Evolutionary conservation across 2,797 vertebrate species (phyloP), one percentile per base, ranked within the genome.

Genomic region (Aeoliscus strigatus): DNA sequence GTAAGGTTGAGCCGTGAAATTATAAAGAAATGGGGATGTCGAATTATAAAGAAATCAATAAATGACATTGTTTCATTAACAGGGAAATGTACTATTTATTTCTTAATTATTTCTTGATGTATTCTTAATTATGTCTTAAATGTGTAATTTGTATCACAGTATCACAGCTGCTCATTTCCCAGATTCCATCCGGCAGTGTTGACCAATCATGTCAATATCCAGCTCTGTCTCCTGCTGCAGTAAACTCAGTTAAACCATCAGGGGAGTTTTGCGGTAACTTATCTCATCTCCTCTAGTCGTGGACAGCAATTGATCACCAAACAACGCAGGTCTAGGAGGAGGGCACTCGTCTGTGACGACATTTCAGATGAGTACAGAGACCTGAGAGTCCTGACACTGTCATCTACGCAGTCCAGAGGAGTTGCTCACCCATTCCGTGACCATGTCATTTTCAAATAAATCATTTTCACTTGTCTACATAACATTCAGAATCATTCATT

Each of bases 221-320:
- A 51, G 62, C 40, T 54, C 40, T 54, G 53, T 42, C 40, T 79
- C 69, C 62, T 60, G 60, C 49, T 49, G 54, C 66, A 59, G 44
- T 39, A 61, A 73, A 78, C 66, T 69, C 61, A 66, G 60, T 77
- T 75, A 39, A 21, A 40, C 36, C 51, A 58, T 58, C 65, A 66
- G 8, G 64, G 62, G 70, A 66, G 50, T 51, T 61, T 14, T 33
- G 43, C 56, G 23, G 39, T 73, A 64, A 77, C 73, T 48, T 37
- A 47, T 28, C 31, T 73, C 59, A 66, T 78, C 66, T 79, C 16
- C 52, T 81, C 63, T 42, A 27, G 44, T 33, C 39, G 53, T 25
- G 34, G 35, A 55, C 6, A 23, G 50, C 42, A 12, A 74, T 81
- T 76, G 51, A 54, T 80, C 77, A 79, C 37, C 47, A 39, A 62